These are phyloP conservation scores for Sebastes matsubarae DNA, from an alignment of 2,797 vertebrate species.

Conservation along the genomic window DNA sequence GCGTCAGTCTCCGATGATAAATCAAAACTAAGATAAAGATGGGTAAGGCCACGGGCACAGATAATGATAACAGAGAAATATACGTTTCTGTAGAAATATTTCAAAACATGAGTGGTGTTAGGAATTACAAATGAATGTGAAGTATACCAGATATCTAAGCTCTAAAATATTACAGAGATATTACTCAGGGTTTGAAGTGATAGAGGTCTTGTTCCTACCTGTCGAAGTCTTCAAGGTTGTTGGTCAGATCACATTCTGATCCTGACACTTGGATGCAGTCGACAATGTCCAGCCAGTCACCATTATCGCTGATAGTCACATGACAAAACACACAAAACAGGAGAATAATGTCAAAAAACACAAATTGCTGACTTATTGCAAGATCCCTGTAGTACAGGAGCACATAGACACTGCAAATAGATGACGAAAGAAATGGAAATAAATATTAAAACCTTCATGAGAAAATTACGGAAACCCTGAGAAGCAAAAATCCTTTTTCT, in stretches of 20 bases:
- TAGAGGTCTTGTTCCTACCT: constrained; percentile 22
- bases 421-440: not conserved
- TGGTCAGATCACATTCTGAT: constrained; percentile 88
- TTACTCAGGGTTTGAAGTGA: not conserved
- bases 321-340: not conserved
- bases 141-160: not conserved
- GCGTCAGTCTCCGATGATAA: not conserved
- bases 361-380: not conserved
- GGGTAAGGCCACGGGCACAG: not conserved
- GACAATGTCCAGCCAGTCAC: constrained; percentile 57
- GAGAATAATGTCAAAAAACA: not conserved
- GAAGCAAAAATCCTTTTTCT: not conserved
- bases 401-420: not conserved
- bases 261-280: constrained; percentile 73
- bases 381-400: not conserved
- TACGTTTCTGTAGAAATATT: not conserved
- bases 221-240: constrained; percentile 47
- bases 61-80: not conserved
- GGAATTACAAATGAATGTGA: not conserved
- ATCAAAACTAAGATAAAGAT: not conserved
- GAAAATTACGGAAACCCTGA: not conserved
- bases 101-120: not conserved
- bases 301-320: constrained; percentile 63
- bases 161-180: not conserved
- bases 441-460: not conserved